Percentiles rank a stretch among this genome's conserved stretches.
Conservation (phyloP, 2,888 invertebrate genomes). For the Drosophila subsilvestris region DNA sequence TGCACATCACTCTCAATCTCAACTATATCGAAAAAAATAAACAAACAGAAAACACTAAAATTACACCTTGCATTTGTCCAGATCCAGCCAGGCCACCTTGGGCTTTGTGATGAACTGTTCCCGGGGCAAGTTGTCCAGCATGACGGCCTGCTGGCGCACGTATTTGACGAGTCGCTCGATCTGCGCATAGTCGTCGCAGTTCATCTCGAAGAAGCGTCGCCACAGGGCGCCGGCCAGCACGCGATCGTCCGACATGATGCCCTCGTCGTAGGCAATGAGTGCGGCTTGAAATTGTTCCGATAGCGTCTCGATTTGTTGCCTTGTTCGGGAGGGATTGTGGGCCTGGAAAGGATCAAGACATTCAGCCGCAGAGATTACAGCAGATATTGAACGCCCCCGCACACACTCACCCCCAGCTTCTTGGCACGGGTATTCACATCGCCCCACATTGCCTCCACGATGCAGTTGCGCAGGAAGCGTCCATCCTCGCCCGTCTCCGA, state of each 20-base stretch:
- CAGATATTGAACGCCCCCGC: not conserved
- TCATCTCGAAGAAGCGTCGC: slow-evolving; percentile 90
- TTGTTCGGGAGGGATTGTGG: slow-evolving; percentile 87
- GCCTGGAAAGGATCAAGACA: slow-evolving; percentile 84
- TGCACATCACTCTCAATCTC: slow-evolving; percentile 21
- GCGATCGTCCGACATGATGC: slow-evolving; percentile 90
- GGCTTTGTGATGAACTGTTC: slow-evolving; percentile 86
- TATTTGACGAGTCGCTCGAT: slow-evolving; percentile 90
- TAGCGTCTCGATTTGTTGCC: slow-evolving; percentile 87
- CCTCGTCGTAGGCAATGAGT: slow-evolving; percentile 94
- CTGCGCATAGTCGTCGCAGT: slow-evolving; percentile 87
- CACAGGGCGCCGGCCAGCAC: slow-evolving; percentile 93
- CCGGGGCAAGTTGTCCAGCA: slow-evolving; percentile 86
- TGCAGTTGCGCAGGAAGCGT: slow-evolving; percentile 88
- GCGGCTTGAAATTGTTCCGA: slow-evolving; percentile 93
- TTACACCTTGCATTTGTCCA: slow-evolving; percentile 71
- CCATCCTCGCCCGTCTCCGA: slow-evolving; percentile 88
- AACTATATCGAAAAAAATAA: slow-evolving; percentile 58
- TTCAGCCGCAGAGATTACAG: not conserved
- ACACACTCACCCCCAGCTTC: slow-evolving; percentile 87
- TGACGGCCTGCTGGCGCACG: slow-evolving; percentile 89
- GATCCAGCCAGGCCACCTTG: slow-evolving; percentile 85
- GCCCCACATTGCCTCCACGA: slow-evolving; percentile 93
- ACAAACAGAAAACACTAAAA: slow-evolving; percentile 48
- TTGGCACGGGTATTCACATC: slow-evolving; percentile 91